These are phyloP conservation scores for Melanotus villosus DNA, from an alignment of 2,888 invertebrate genomes.

Conservation along the genomic window DNA sequence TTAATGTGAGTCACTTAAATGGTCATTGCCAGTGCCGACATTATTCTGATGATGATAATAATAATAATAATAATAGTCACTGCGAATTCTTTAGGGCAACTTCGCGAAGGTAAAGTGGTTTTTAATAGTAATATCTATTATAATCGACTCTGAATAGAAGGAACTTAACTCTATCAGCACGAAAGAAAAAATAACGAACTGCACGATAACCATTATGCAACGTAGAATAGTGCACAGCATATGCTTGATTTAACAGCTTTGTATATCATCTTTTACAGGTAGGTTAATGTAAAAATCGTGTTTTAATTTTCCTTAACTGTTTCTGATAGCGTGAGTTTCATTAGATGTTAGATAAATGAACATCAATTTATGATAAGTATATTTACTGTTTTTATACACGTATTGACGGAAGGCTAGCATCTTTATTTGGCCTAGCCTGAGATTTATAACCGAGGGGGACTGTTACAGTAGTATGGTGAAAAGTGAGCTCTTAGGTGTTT, in stretches of 20 bases:
- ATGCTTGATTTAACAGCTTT: constrained; percentile 3
- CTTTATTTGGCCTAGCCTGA: no score
- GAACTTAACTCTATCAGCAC: background rate
- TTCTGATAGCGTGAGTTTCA: background rate
- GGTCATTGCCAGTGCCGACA: constrained; percentile 22
- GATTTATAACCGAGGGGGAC: no score
- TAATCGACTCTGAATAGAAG: background rate
- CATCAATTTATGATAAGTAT: no score
- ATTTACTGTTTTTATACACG: no score
- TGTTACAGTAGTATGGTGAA: no score
- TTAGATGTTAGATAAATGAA: background rate
- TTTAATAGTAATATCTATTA: constrained; percentile 12
- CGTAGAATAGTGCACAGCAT: background rate
- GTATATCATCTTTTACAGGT: background rate
- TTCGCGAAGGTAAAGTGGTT: background rate
- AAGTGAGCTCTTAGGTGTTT: no score
- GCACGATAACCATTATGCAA: constrained; percentile 11
- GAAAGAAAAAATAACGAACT: background rate
- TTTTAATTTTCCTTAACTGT: constrained; percentile 21
- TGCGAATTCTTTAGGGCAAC: constrained; percentile 12
- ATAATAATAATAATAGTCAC: background rate
- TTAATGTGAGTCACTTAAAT: constrained; percentile 24
- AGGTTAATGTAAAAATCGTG: constrained; percentile 25
- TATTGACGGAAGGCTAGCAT: no score
- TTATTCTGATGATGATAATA: constrained; percentile 10